Conservation (phyloP, 2,113 vertebrate genomes). For the Desmodus rotundus region DNA sequence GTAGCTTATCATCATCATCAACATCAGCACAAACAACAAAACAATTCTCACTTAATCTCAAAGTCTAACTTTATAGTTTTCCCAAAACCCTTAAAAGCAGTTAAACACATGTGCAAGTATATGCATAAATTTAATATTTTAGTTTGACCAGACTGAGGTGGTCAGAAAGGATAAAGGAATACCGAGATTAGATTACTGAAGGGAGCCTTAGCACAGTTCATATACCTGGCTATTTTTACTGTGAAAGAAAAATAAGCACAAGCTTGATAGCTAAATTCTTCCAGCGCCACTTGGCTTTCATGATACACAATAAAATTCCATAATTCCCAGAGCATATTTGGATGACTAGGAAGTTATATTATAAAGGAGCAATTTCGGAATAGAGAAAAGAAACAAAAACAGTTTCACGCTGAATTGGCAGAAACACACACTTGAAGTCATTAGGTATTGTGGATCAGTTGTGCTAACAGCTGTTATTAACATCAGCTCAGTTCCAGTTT, state of each 20-base stretch:
- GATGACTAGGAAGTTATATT: background rate
- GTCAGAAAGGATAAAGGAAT: background rate
- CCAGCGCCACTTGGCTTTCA: background rate
- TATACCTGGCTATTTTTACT: background rate
- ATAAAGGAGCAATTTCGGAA: slow-evolving; percentile 39
- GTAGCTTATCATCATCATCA: background rate
- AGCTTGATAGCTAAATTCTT: background rate
- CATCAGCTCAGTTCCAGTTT: slow-evolving; percentile 30
- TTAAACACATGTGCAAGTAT: background rate
- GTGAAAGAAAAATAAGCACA: background rate
- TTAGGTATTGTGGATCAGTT: slow-evolving; percentile 11
- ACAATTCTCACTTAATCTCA: background rate
- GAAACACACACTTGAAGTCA: slow-evolving; percentile 8
- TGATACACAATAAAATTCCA: slow-evolving; percentile 12
- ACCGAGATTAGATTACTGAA: background rate
- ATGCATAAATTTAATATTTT: background rate
- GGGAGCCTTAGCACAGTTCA: background rate
- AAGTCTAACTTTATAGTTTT: background rate
- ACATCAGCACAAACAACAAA: background rate
- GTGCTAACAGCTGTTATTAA: slow-evolving; percentile 48
- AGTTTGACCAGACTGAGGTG: background rate
- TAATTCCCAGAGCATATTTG: slow-evolving; percentile 20
- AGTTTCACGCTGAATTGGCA: slow-evolving; percentile 10
- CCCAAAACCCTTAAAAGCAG: background rate
- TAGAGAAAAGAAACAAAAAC: slow-evolving; percentile 39